Evolutionary conservation across 2,113 vertebrate species (phyloP).

Genomic region (Pseudorhombus dupliciocellatus): DNA sequence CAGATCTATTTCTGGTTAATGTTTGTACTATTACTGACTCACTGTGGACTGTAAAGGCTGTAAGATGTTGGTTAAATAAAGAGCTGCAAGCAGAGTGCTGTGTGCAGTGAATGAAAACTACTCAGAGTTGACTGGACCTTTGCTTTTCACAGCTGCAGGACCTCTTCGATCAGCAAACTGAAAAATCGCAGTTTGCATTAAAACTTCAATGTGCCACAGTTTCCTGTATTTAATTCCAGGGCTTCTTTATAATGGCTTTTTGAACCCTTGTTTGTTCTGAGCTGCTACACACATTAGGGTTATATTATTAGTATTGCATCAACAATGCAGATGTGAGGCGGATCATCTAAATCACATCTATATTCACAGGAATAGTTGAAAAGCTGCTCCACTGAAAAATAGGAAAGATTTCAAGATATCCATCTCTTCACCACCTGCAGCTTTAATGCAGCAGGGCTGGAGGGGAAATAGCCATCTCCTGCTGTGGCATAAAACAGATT

Average conservation of each 20-base stretch:
- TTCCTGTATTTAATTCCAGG: not conserved
- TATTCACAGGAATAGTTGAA: slow-evolving; percentile 36
- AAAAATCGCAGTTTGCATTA: slow-evolving; percentile 10
- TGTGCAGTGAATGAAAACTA: slow-evolving; percentile 43
- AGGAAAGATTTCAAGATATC: slow-evolving; percentile 42
- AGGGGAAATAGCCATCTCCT: slow-evolving; percentile 45
- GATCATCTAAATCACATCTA: slow-evolving; percentile 32
- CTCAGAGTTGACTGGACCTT: slow-evolving; percentile 44
- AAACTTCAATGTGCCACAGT: slow-evolving; percentile 5
- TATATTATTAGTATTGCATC: slow-evolving; percentile 17
- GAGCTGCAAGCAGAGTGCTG: slow-evolving; percentile 29
- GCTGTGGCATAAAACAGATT: slow-evolving; percentile 53
- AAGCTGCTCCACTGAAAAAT: slow-evolving; percentile 21
- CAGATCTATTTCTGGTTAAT: not conserved
- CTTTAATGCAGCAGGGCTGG: slow-evolving; percentile 54
- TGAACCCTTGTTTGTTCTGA: not conserved
- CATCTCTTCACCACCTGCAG: slow-evolving; percentile 55
- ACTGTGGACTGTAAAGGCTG: not conserved
- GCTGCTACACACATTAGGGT: slow-evolving; percentile 13
- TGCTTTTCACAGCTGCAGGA: slow-evolving; percentile 28
- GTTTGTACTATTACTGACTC: slow-evolving; percentile 10
- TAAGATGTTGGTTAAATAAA: slow-evolving; percentile 18
- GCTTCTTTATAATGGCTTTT: not conserved
- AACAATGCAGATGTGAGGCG: not conserved
- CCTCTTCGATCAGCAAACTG: not conserved